Evolutionary conservation across 2,113 vertebrate genomes (phyloP).

Genomic region (Cololabis saira): DNA sequence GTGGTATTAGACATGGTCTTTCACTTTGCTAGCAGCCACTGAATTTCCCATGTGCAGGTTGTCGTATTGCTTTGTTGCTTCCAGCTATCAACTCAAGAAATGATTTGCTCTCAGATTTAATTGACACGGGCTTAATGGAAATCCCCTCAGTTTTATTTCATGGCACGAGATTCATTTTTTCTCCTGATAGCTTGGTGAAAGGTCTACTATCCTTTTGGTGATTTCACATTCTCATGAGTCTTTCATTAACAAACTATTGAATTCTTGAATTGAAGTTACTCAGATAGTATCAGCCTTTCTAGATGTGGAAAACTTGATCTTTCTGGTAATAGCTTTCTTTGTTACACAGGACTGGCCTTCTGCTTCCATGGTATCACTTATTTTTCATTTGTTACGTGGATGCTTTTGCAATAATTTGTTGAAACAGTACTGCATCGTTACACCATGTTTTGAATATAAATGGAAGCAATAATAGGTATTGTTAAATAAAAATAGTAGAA

Average conservation of each 20-base stretch:
- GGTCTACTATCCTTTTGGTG: conserved; percentile 9
- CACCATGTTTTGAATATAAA: no score
- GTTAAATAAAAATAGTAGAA: no score
- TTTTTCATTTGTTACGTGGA: not conserved
- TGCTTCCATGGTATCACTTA: not conserved
- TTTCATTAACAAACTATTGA: conserved; percentile 17
- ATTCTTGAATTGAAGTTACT: conserved; percentile 4
- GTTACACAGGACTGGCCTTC: not conserved
- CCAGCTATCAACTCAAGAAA: conserved; percentile 6
- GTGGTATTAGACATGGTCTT: not conserved
- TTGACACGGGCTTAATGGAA: conserved; percentile 26
- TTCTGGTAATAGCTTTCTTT: not conserved
- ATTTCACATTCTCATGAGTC: conserved; percentile 6
- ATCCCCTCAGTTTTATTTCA: conserved; percentile 14
- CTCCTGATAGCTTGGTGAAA: conserved; percentile 6
- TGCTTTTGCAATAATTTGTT: not conserved
- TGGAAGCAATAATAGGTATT: no score
- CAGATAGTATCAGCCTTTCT: not conserved
- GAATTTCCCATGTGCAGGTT: not conserved
- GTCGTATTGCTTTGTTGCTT: conserved; percentile 18
- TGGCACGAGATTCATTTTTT: not conserved
- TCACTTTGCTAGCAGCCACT: not conserved
- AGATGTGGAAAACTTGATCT: not conserved
- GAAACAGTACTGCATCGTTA: no score
- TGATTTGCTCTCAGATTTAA: conserved; percentile 13